Evolutionary conservation across 2,113 vertebrate genomes (phyloP).

Genomic region (Lycaon pictus): DNA sequence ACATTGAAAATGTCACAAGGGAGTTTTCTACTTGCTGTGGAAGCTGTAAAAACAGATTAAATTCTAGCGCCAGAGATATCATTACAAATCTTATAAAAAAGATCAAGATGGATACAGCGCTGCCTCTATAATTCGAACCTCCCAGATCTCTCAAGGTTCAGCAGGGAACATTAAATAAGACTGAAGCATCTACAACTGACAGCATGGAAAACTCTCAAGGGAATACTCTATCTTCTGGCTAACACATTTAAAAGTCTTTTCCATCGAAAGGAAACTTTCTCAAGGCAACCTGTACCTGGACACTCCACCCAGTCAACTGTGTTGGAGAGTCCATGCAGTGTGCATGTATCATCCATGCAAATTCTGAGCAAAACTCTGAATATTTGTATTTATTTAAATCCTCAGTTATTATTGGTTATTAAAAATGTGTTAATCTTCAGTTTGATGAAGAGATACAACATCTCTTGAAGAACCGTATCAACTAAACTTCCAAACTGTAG

Average conservation of each 20-base stretch:
- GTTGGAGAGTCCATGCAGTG: accelerated
- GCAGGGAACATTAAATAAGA: neutral
- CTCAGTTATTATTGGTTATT: neutral
- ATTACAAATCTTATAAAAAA: neutral
- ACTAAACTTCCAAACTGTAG: neutral
- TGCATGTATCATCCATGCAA: neutral
- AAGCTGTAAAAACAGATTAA: conserved; percentile 35
- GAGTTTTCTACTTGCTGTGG: neutral
- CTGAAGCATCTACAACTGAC: neutral
- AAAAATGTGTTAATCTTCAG: neutral
- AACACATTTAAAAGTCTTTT: neutral
- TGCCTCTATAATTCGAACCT: neutral
- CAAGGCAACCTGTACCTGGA: too few relatives aligned
- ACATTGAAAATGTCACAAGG: neutral
- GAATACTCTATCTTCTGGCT: accelerated
- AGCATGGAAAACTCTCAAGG: too few relatives aligned
- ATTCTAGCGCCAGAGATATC: neutral
- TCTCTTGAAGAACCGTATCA: neutral
- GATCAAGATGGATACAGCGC: neutral
- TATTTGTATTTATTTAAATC: neutral
- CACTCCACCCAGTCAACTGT: accelerated
- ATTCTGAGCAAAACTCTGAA: neutral
- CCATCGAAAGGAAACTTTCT: neutral
- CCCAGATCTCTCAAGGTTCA: neutral
- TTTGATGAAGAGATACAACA: neutral